phyloP scores from a whole-genome alignment of 1,140 invertebrate species.

The Papilio dardanus region DNA sequence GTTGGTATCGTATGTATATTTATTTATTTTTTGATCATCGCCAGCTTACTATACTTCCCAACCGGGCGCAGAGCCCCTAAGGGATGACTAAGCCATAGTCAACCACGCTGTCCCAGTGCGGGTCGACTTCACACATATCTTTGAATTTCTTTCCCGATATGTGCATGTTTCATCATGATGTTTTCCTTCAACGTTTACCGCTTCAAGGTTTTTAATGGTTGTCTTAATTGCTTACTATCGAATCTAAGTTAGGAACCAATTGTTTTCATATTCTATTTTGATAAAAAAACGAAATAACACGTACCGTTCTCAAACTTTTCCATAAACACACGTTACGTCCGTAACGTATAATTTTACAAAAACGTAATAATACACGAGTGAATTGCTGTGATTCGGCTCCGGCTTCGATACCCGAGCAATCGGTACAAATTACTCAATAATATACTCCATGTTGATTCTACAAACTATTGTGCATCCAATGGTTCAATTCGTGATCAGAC shows the following conservation, averaged over 20 bases:
- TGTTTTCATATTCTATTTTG: neutral
- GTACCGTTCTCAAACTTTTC: constrained; percentile 42
- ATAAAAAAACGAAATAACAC: constrained; percentile 10
- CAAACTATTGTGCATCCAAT: constrained; percentile 60
- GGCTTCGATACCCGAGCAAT: constrained; percentile 58
- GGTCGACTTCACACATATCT: too few species aligned
- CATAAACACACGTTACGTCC: constrained; percentile 51
- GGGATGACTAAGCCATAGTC: too few species aligned
- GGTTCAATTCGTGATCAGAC: constrained; percentile 55
- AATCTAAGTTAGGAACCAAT: neutral
- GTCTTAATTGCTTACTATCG: too few species aligned
- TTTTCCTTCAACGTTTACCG: too few species aligned
- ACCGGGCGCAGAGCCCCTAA: too few species aligned
- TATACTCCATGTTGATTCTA: constrained; percentile 60
- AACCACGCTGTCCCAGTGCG: too few species aligned
- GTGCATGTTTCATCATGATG: too few species aligned
- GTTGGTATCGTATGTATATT: too few species aligned
- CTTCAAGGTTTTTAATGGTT: too few species aligned
- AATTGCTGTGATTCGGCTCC: constrained; percentile 70
- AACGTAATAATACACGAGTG: constrained; percentile 52
- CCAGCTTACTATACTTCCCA: too few species aligned
- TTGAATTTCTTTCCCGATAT: too few species aligned
- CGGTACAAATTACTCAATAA: constrained; percentile 68
- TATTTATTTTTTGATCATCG: too few species aligned
- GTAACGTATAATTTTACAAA: constrained; percentile 35